A percentile compares a stretch with the other conserved stretches of the same genome.
phyloP scores from a whole-genome alignment of 64 coral and sea anemone genomes.

The Acropora tenuis region DNA sequence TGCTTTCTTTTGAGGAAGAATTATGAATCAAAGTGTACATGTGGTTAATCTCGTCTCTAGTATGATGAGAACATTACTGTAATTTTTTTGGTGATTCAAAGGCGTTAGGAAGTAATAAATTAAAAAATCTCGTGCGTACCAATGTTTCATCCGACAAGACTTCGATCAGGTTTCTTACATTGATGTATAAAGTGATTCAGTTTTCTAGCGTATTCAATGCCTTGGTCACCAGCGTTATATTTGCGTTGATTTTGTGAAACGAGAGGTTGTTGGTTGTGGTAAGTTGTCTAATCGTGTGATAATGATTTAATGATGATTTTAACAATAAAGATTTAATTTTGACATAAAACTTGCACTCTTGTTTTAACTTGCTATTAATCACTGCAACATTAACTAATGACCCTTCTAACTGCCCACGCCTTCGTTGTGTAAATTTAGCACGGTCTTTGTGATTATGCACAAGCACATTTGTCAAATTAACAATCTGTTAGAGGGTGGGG shows the following conservation, averaged over 20 bases:
- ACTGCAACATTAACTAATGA: neutral
- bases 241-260: neutral
- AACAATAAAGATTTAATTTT: slow-evolving; percentile 60
- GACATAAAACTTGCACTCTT: slow-evolving; percentile 15
- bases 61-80: neutral
- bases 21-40: neutral
- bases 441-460: neutral
- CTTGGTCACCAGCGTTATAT: neutral
- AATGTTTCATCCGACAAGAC: neutral
- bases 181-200: neutral
- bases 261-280: neutral
- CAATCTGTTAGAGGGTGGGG: too few relatives aligned
- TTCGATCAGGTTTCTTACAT: neutral
- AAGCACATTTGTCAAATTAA: too few relatives aligned
- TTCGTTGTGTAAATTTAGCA: neutral
- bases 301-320: neutral
- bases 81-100: neutral
- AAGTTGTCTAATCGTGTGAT: neutral
- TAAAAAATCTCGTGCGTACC: neutral
- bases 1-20: neutral
- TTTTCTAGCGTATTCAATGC: neutral
- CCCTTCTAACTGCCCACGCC: neutral
- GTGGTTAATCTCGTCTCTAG: too few relatives aligned
- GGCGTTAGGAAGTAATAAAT: neutral
- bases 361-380: slow-evolving; percentile 14